Evolutionary conservation across 2,797 vertebrate species (phyloP), one percentile per base, ranked within the genome.

Genomic region (Thaleichthys pacificus): DNA sequence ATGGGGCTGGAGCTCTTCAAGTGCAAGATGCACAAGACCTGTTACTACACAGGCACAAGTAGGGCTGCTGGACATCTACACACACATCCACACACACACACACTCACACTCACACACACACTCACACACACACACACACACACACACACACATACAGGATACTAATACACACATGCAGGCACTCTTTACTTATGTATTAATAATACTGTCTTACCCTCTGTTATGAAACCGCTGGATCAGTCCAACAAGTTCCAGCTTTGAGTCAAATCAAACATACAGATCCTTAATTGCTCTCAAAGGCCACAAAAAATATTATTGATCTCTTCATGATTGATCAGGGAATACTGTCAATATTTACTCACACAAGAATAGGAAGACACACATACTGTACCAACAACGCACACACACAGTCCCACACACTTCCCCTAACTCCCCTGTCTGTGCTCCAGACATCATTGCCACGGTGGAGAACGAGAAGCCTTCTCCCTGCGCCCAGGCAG

Each of bases 1-100:
- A 94, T 97, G 0, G 96, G 95, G 42, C 86, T 96, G 68, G 96
- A 98, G 75, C 95, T 98, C 71, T 98, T 98, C 92, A 97, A 96
- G 88, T 97, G 96, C 86, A 97, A 95, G 87, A 97, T 98, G 96
- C 96, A 97, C 82, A 98, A 97, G 89, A 97, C 96, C 51, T 98
- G 96, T 89, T 97, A 95, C 89, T 95, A 93, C 79, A 78, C 67
- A 0, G 93, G 93, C 68, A 95, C 95, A 54, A 89, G 93, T 93
- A 71, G 9, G 14, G 57, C 35, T 14, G 2, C 49, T 58, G 2
- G 14, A 47, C n/a, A 15, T 5, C 17, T 11, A 30, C 32, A 21
- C 19, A 21, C 24, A 14, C 32, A 28, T 35, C 47, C 22, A 3
- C 19, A 26, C 14, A 7, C 28, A 85, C 86, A 80, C 65, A 83